These are phyloP conservation scores for Trachymyrmex septentrionalis DNA, from an alignment of 1,140 invertebrate genomes.

Conservation along the genomic window DNA sequence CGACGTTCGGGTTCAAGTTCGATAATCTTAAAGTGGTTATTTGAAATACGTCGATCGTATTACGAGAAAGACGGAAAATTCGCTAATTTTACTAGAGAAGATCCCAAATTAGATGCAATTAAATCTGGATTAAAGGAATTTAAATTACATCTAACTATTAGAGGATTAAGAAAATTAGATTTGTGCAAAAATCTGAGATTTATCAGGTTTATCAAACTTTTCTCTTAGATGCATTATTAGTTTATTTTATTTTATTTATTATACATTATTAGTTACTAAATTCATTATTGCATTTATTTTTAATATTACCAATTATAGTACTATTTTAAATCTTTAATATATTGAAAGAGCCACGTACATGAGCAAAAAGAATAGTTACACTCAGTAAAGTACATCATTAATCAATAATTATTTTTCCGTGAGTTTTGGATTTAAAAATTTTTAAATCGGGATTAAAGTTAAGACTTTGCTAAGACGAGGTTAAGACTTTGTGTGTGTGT, in stretches of 20 bases:
- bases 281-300: not conserved
- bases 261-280: not conserved
- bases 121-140: slow-evolving; percentile 1
- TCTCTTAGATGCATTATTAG: not conserved
- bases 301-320: too few relatives aligned
- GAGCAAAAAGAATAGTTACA: not conserved
- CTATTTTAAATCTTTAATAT: not conserved
- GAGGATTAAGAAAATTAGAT: not conserved
- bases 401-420: not conserved
- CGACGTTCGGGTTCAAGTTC: slow-evolving; percentile 69
- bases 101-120: slow-evolving; percentile 25
- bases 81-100: slow-evolving; percentile 24
- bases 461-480: too few relatives aligned
- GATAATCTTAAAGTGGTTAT: slow-evolving; percentile 69
- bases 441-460: not conserved
- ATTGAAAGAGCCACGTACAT: not conserved
- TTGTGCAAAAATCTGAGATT: not conserved
- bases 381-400: not conserved
- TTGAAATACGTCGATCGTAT: slow-evolving; percentile 62
- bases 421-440: not conserved
- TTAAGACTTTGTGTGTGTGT: too few relatives aligned
- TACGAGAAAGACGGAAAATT: slow-evolving; percentile 34
- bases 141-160: slow-evolving; percentile 6
- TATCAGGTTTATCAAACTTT: not conserved
- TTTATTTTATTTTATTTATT: not conserved